A percentile compares a stretch with the other conserved stretches of the same genome.
These are phyloP conservation scores for Mimachlamys varia DNA, from an alignment of 2,888 invertebrate species.

Conservation along the genomic window DNA sequence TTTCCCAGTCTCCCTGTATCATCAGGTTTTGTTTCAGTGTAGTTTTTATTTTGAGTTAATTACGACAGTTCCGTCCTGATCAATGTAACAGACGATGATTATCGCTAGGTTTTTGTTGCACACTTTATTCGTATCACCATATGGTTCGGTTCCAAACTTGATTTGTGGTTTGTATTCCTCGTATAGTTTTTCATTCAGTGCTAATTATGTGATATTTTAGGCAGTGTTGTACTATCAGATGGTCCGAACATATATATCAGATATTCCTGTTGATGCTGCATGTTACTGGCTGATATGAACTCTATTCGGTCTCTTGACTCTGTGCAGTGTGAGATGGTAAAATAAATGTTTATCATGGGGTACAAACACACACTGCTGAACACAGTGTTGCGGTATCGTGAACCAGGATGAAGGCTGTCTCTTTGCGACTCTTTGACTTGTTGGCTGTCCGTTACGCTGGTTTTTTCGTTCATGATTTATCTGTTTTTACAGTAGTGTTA, in stretches of 20 bases:
- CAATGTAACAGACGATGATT: background rate
- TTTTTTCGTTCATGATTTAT: background rate
- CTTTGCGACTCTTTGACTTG: background rate
- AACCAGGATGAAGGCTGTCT: background rate
- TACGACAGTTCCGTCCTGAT: background rate
- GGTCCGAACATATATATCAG: slow-evolving; percentile 9
- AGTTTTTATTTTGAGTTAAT: background rate
- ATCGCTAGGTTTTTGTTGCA: background rate
- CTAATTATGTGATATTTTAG: slow-evolving; percentile 7
- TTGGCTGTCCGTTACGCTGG: background rate
- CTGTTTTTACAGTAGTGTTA: background rate
- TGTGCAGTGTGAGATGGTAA: background rate
- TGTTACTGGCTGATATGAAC: background rate
- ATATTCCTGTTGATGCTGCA: background rate
- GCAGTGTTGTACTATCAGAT: background rate
- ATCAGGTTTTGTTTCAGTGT: background rate
- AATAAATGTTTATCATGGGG: slow-evolving; percentile 11
- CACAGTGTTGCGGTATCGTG: background rate
- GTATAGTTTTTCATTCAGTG: background rate
- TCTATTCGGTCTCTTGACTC: background rate
- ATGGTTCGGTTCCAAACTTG: background rate
- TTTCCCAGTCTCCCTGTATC: background rate
- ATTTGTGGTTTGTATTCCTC: background rate
- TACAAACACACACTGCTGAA: background rate
- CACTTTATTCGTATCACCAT: background rate